These are phyloP conservation scores for Carpatolechia fugitivella DNA, from an alignment of 2,888 invertebrate genomes.

Conservation along the genomic window DNA sequence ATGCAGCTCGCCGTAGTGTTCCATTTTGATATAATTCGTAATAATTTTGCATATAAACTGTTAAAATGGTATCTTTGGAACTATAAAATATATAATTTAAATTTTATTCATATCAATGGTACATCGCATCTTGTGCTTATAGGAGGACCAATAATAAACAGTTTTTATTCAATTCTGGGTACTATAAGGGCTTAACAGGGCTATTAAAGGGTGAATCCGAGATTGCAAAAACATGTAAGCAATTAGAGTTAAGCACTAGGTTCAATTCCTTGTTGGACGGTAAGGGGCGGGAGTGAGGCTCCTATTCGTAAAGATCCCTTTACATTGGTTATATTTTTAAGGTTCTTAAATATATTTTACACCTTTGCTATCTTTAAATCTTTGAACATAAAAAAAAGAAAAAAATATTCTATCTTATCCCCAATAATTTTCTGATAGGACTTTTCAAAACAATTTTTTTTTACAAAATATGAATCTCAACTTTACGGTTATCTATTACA, in stretches of 20 bases:
- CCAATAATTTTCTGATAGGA: too few relatives aligned
- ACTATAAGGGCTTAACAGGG: conserved; percentile 30
- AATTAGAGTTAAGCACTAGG: conserved; percentile 58
- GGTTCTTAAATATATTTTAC: background rate
- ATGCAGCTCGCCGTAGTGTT: too few relatives aligned
- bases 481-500: too few relatives aligned
- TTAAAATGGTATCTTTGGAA: background rate
- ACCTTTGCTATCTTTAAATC: too few relatives aligned
- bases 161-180: conserved; percentile 26
- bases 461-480: too few relatives aligned
- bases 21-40: background rate
- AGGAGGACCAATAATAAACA: conserved; percentile 22
- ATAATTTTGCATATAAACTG: background rate
- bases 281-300: conserved; percentile 48
- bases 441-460: too few relatives aligned
- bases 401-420: too few relatives aligned
- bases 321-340: background rate
- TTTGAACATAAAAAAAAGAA: too few relatives aligned
- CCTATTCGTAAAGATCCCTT: conserved; percentile 47
- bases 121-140: background rate
- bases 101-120: background rate
- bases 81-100: background rate
- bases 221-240: conserved; percentile 57
- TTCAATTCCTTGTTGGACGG: conserved; percentile 53
- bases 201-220: conserved; percentile 50